Conservation (phyloP, 2,888 invertebrate species). For the Meloe dianella region DNA sequence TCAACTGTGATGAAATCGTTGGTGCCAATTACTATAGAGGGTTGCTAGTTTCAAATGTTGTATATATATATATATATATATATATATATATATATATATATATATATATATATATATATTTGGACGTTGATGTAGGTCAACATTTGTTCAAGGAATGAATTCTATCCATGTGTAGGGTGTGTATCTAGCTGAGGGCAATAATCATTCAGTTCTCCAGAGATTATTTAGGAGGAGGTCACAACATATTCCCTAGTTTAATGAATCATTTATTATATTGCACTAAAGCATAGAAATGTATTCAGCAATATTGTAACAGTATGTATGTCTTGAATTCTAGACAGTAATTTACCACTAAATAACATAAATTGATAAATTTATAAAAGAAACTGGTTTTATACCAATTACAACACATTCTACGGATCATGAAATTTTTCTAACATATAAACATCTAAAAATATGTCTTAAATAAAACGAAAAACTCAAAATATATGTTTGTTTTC, state of each 20-base stretch:
- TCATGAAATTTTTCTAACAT: background rate
- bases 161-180: slow-evolving; percentile 28
- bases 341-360: background rate
- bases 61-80: background rate
- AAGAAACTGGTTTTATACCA: background rate
- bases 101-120: background rate
- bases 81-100: background rate
- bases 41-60: slow-evolving; percentile 28
- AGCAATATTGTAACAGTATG: slow-evolving; percentile 6
- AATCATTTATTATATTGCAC: slow-evolving; percentile 32
- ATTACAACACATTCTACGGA: background rate
- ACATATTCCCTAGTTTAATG: slow-evolving; percentile 34
- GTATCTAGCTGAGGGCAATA: slow-evolving; percentile 33
- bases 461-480: no score
- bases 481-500: no score
- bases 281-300: slow-evolving; percentile 20
- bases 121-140: slow-evolving; percentile 40
- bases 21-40: slow-evolving; percentile 29
- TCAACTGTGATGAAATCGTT: slow-evolving; percentile 28
- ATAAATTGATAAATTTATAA: background rate
- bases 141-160: slow-evolving; percentile 46
- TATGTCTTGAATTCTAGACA: background rate
- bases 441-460: background rate
- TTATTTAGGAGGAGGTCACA: slow-evolving; percentile 35
- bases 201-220: slow-evolving; percentile 34